Evolutionary conservation across 2,113 vertebrate species (phyloP).

Genomic region (Chionodraco myersi): DNA sequence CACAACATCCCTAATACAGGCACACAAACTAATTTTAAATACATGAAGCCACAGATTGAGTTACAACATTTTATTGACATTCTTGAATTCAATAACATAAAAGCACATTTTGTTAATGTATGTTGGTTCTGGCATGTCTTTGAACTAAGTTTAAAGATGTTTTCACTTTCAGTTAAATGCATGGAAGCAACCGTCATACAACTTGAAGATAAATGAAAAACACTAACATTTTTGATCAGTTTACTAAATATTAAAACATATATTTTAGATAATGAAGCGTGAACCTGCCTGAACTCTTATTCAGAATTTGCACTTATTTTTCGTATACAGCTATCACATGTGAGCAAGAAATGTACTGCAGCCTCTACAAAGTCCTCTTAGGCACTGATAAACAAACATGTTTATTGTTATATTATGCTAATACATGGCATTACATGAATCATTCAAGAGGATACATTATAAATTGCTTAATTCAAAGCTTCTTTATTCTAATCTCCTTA

Average conservation of each 20-base stretch:
- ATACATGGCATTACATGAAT: too few relatives aligned
- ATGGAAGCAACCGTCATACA: not conserved
- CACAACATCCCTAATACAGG: not conserved
- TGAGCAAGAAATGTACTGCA: too few relatives aligned
- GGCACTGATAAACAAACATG: too few relatives aligned
- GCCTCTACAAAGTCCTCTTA: too few relatives aligned
- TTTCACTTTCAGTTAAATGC: conserved; percentile 25
- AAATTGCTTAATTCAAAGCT: too few relatives aligned
- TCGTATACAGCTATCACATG: not conserved
- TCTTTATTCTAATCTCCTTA: too few relatives aligned
- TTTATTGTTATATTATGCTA: too few relatives aligned
- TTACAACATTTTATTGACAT: conserved; percentile 68
- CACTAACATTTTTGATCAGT: conserved; percentile 22
- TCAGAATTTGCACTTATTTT: not conserved
- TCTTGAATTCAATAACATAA: conserved; percentile 60
- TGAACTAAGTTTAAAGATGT: conserved; percentile 14
- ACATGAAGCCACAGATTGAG: not conserved
- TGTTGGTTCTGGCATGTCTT: conserved; percentile 43
- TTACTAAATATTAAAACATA: not conserved
- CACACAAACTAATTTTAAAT: not conserved
- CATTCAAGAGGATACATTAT: too few relatives aligned
- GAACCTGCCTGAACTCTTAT: not conserved
- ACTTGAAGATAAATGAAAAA: not conserved
- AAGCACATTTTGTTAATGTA: conserved; percentile 50
- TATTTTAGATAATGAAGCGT: not conserved